These are phyloP conservation scores for Cercopithecus petaurista DNA, from an alignment of 2,797 vertebrate species.

Conservation along the genomic window DNA sequence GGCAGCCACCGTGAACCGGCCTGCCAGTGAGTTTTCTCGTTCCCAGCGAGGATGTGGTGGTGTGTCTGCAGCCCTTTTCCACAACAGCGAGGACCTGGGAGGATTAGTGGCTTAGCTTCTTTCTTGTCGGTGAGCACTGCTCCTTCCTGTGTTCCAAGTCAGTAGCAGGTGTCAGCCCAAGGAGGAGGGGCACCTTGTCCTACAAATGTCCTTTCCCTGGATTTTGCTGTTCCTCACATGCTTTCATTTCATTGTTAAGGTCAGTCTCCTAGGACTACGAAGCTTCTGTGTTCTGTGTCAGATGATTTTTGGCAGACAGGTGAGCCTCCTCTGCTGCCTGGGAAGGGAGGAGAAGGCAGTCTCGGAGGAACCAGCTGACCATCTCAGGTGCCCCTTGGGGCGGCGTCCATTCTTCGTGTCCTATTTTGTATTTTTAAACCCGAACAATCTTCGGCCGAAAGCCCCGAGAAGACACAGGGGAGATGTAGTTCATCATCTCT, in stretches of 20 bases:
- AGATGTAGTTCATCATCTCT: background rate
- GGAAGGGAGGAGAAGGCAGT: background rate
- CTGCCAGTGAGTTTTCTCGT: background rate
- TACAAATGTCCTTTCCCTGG: conserved; percentile 67
- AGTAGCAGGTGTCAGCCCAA: conserved; percentile 68
- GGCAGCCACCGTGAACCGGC: background rate
- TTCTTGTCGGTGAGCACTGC: background rate
- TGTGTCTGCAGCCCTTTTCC: background rate
- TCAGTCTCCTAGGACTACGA: background rate
- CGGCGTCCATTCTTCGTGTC: background rate
- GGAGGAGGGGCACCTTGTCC: conserved; percentile 61
- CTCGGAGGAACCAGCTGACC: background rate
- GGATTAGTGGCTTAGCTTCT: conserved; percentile 48
- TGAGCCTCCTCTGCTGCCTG: background rate
- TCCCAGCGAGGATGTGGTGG: background rate
- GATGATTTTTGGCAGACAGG: conserved; percentile 19
- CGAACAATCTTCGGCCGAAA: background rate
- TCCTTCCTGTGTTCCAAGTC: background rate
- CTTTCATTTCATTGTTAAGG: background rate
- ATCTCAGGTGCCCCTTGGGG: background rate
- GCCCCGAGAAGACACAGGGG: background rate
- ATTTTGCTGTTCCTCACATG: background rate
- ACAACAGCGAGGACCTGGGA: background rate
- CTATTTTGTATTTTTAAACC: conserved; percentile 35
- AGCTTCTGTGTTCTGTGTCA: background rate